Percentiles rank a stretch among this genome's conserved stretches.
Conservation (phyloP, 1,140 invertebrate species). For the Fragariocoptes setiger region DNA sequence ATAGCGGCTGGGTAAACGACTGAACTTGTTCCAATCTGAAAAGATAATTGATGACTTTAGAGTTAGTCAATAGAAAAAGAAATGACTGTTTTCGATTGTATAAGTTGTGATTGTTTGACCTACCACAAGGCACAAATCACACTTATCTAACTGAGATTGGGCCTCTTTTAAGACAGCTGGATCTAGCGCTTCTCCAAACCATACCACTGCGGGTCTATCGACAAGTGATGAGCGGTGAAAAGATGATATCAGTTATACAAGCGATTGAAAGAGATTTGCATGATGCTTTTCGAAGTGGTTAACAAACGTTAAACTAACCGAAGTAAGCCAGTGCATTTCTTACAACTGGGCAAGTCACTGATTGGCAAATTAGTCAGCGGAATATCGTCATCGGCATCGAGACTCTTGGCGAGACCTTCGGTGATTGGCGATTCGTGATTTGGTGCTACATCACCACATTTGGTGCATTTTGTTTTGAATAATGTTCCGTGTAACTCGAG, state of each 20-base stretch:
- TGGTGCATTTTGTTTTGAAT: constrained; percentile 44
- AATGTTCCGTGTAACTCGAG: constrained; percentile 68
- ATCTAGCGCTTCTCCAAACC: constrained; percentile 57
- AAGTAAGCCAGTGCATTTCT: constrained; percentile 33
- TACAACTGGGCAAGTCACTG: constrained; percentile 33
- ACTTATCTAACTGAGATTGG: constrained; percentile 28
- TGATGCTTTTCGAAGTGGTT: too few species aligned
- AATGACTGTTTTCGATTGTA: constrained; percentile 4
- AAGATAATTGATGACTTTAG: too few species aligned
- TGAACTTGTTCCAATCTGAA: constrained; percentile 37
- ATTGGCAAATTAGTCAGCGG: constrained; percentile 26
- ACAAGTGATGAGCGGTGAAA: too few species aligned
- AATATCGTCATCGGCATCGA: constrained; percentile 21
- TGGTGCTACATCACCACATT: constrained; percentile 30
- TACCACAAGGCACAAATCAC: constrained; percentile 50
- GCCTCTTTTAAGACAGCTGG: constrained; percentile 26
- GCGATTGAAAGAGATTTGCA: too few species aligned
- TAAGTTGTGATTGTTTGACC: constrained; percentile 18
- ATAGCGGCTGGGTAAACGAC: constrained; percentile 67
- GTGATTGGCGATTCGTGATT: constrained; percentile 54
- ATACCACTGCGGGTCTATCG: constrained; percentile 51
- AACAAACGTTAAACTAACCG: too few species aligned
- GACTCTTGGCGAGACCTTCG: constrained; percentile 25
- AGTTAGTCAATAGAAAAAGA: constrained; percentile 1
- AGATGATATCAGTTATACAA: too few species aligned